Evolutionary conservation across 2,797 vertebrate species (phyloP).

Genomic region (Enteromius thamalakanensis): DNA sequence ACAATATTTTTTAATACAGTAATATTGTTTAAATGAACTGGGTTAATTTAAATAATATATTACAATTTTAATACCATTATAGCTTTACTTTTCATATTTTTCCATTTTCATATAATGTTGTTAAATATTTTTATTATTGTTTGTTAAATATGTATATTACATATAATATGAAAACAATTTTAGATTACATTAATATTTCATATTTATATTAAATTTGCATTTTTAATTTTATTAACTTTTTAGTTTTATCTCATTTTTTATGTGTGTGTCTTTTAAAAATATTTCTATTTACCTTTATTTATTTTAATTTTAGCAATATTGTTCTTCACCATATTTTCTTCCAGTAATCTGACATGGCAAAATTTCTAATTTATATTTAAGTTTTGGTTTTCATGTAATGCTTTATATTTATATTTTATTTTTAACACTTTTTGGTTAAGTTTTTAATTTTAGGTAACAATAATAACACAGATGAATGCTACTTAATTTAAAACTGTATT

Average conservation of each 20-base stretch:
- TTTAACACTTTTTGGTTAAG: background rate
- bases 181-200: background rate
- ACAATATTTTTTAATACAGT: background rate
- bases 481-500: background rate
- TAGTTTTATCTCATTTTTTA: background rate
- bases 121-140: background rate
- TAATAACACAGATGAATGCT: background rate
- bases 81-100: background rate
- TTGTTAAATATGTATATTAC: background rate
- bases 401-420: background rate
- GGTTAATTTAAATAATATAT: background rate
- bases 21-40: background rate
- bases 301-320: background rate
- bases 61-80: background rate
- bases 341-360: background rate
- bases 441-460: background rate
- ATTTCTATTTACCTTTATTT: background rate
- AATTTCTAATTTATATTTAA: background rate
- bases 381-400: background rate
- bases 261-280: background rate
- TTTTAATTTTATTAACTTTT: background rate
- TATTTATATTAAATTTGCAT: background rate
- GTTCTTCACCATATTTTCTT: background rate
- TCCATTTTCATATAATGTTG: background rate
- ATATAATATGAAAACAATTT: background rate